Conservation (phyloP, 2,888 invertebrate genomes). For the Alcis repandata region DNA sequence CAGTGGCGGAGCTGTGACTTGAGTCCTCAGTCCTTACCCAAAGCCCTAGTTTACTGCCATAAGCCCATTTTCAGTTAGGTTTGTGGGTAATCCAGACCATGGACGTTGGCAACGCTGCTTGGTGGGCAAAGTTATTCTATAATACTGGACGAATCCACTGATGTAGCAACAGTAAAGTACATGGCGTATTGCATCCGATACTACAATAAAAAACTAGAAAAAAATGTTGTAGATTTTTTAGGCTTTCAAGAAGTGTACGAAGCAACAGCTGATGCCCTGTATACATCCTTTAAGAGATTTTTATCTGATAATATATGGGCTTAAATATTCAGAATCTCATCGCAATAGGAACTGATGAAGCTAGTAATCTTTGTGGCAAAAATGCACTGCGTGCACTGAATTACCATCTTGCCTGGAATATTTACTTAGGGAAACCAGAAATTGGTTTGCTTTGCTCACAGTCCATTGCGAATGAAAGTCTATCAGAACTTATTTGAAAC, state of each 20-base stretch:
- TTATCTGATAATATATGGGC: conserved; percentile 9
- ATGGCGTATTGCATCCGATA: too few species aligned
- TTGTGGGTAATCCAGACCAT: too few species aligned
- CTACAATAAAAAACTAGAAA: too few species aligned
- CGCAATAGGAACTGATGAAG: conserved; percentile 41
- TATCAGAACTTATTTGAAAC: conserved; percentile 25
- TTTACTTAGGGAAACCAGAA: conserved; percentile 34
- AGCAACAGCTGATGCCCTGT: conserved; percentile 12
- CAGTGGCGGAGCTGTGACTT: too few species aligned
- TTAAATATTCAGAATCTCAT: conserved; percentile 35
- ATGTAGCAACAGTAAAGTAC: too few species aligned
- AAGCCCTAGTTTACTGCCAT: too few species aligned
- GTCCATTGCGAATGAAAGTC: conserved; percentile 31
- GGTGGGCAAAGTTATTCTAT: conserved; percentile 5
- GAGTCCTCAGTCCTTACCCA: too few species aligned
- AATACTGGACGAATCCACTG: background rate
- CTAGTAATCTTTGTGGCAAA: conserved; percentile 39
- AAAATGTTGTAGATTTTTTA: conserved; percentile 8
- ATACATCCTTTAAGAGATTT: conserved; percentile 16
- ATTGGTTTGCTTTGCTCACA: conserved; percentile 35
- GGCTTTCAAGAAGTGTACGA: conserved; percentile 16
- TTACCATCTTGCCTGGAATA: conserved; percentile 24
- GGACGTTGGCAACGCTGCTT: too few species aligned
- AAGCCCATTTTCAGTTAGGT: too few species aligned
- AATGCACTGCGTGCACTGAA: conserved; percentile 22